These are phyloP conservation scores for Zhuqinia jingwanae DNA, from an alignment of 2,888 invertebrate genomes.

Conservation along the genomic window DNA sequence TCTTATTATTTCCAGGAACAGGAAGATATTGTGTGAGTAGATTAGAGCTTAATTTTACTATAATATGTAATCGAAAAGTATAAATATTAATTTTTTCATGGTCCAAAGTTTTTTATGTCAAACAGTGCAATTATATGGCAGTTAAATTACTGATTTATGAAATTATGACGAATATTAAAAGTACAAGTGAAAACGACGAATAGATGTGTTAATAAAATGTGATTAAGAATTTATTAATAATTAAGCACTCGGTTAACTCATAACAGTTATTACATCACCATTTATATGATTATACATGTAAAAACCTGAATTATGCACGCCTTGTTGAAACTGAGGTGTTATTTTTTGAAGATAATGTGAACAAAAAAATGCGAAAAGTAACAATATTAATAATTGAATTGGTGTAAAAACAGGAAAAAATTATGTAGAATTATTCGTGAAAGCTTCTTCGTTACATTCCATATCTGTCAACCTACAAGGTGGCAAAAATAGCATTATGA, in stretches of 20 bases:
- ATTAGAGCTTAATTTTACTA: no score
- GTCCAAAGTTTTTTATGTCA: no score
- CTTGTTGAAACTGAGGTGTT: slow-evolving; percentile 19
- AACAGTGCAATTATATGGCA: no score
- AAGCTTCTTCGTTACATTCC: slow-evolving; percentile 36
- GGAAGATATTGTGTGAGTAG: no score
- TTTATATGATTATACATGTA: background rate
- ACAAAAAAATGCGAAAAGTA: slow-evolving; percentile 38
- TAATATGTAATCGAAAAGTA: no score
- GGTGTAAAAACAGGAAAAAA: slow-evolving; percentile 36
- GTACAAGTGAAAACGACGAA: no score
- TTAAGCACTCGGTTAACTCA: slow-evolving; percentile 34
- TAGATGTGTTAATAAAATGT: slow-evolving; percentile 13
- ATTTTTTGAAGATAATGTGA: slow-evolving; percentile 48
- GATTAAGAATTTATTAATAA: slow-evolving; percentile 14
- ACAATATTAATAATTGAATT: slow-evolving; percentile 5
- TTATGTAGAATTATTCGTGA: background rate
- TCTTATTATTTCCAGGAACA: no score
- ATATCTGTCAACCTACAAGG: slow-evolving; percentile 86
- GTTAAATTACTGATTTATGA: no score
- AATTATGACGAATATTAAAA: no score
- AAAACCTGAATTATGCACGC: background rate
- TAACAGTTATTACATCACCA: slow-evolving; percentile 1
- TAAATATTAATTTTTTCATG: no score
- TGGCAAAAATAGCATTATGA: slow-evolving; percentile 95